A percentile compares a stretch with the other conserved stretches of the same genome.
phyloP scores from a whole-genome alignment of 1,140 invertebrate genomes.

The Agrypnia vestita region DNA sequence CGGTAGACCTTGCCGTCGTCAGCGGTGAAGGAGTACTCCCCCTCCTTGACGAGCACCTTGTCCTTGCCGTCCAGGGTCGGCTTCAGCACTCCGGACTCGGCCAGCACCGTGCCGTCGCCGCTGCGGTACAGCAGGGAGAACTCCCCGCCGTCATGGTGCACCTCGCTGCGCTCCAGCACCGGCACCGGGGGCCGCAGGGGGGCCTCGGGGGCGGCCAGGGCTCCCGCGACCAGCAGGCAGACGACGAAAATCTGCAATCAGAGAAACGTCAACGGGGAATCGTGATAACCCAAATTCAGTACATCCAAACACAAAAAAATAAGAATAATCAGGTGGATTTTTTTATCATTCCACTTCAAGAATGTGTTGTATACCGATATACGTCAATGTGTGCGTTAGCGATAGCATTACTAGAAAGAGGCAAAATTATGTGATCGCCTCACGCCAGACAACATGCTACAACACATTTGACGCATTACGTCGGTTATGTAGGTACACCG shows the following conservation, averaged over 20 bases:
- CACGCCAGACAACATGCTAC: too few relatives aligned
- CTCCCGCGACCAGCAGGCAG: slow-evolving; percentile 48
- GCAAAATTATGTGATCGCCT: too few relatives aligned
- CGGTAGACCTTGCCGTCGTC: slow-evolving; percentile 50
- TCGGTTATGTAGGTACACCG: too few relatives aligned
- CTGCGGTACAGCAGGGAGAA: slow-evolving; percentile 60
- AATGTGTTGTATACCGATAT: too few relatives aligned
- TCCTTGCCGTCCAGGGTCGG: slow-evolving; percentile 54
- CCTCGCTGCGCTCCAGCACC: slow-evolving; percentile 58
- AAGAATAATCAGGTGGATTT: too few relatives aligned
- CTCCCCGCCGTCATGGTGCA: slow-evolving; percentile 60
- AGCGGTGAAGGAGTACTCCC: slow-evolving; percentile 46
- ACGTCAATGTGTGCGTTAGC: too few relatives aligned
- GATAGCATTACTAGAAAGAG: too few relatives aligned
- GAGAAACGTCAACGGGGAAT: background rate
- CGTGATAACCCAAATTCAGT: too few relatives aligned
- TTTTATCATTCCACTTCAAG: too few relatives aligned
- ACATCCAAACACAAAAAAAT: too few relatives aligned
- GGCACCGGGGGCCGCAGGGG: slow-evolving; percentile 54
- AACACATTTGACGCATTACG: too few relatives aligned
- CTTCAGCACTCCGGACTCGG: slow-evolving; percentile 57
- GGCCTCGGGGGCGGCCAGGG: slow-evolving; percentile 31
- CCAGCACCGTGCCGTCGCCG: slow-evolving; percentile 56
- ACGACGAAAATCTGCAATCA: slow-evolving; percentile 36
- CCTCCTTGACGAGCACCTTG: slow-evolving; percentile 53